Percentiles rank a stretch among this genome's conserved stretches.
Evolutionary conservation across 2,888 invertebrate genomes (phyloP).

Genomic region (Watsonalla binaria): DNA sequence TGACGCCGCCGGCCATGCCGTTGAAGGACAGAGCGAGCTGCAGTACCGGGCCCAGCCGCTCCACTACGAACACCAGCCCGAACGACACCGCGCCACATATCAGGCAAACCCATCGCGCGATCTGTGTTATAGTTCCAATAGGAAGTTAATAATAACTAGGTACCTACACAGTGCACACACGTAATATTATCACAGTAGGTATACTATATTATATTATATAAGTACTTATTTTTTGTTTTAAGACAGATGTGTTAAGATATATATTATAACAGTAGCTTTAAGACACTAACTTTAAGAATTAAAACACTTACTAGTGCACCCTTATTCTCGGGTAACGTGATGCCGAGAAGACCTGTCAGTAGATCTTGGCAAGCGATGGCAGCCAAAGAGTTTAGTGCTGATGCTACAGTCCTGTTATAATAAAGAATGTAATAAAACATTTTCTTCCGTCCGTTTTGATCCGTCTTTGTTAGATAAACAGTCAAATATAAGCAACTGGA

Average conservation of each 20-base stretch:
- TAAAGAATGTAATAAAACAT: neutral
- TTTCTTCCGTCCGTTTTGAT: too few relatives aligned
- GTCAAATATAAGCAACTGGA: too few relatives aligned
- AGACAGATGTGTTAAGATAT: too few relatives aligned
- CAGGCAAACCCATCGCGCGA: slow-evolving; percentile 81
- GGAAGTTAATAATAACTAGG: neutral
- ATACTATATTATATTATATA: too few relatives aligned
- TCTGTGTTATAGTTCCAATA: slow-evolving; percentile 32
- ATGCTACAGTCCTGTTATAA: slow-evolving; percentile 90
- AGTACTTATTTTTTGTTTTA: too few relatives aligned
- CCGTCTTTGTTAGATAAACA: too few relatives aligned
- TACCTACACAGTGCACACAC: neutral
- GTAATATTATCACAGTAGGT: too few relatives aligned
- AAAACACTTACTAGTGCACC: slow-evolving; percentile 83
- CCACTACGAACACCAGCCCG: slow-evolving; percentile 90
- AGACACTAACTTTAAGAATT: neutral
- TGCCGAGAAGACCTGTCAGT: slow-evolving; percentile 83
- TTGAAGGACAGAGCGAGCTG: slow-evolving; percentile 93
- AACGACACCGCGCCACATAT: slow-evolving; percentile 87
- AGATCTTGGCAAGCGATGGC: slow-evolving; percentile 95
- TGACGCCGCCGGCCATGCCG: slow-evolving; percentile 93
- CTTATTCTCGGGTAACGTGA: slow-evolving; percentile 84
- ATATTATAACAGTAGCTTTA: too few relatives aligned
- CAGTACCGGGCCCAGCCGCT: slow-evolving; percentile 91
- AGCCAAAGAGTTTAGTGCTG: slow-evolving; percentile 95